Conservation (phyloP, 37 sponge, comb jelly and placozoan genomes). For the Chondrilla cf. caribensis region DNA sequence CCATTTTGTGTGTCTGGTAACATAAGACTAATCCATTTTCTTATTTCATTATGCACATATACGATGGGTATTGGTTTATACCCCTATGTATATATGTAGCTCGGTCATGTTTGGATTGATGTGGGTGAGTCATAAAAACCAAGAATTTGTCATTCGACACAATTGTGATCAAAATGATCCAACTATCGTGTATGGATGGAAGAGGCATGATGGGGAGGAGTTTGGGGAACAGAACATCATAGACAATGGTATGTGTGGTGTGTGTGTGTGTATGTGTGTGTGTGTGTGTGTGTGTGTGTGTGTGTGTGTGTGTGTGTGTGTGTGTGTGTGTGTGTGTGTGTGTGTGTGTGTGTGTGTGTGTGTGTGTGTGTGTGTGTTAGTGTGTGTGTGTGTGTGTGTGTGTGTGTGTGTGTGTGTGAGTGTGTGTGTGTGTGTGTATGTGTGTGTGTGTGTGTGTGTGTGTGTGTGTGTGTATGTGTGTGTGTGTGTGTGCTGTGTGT, state of each 20-base stretch:
- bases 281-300: conserved; percentile 18
- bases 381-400: too few relatives aligned
- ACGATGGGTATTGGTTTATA: too few relatives aligned
- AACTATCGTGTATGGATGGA: conserved; percentile 63
- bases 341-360: conserved; percentile 25
- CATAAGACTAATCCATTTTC: too few relatives aligned
- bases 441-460: too few relatives aligned
- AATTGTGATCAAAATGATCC: conserved; percentile 70
- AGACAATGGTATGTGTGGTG: conserved; percentile 43
- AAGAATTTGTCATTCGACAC: conserved; percentile 56
- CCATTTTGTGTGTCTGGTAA: too few relatives aligned
- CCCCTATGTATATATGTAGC: too few relatives aligned
- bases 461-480: too few relatives aligned
- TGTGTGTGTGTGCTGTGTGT: neutral
- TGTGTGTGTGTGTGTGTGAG: too few relatives aligned
- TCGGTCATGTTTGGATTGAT: conserved; percentile 58
- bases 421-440: too few relatives aligned
- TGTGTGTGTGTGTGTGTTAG: conserved; percentile 29
- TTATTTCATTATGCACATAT: too few relatives aligned
- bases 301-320: conserved; percentile 15
- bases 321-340: neutral
- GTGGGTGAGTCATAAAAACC: conserved; percentile 44
- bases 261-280: conserved; percentile 37
- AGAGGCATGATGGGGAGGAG: conserved; percentile 60
- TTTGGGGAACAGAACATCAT: conserved; percentile 77